Percentiles rank a stretch among this genome's conserved stretches.
These are phyloP conservation scores for Pedetes capensis DNA, from an alignment of 2,113 vertebrate genomes.

Conservation along the genomic window DNA sequence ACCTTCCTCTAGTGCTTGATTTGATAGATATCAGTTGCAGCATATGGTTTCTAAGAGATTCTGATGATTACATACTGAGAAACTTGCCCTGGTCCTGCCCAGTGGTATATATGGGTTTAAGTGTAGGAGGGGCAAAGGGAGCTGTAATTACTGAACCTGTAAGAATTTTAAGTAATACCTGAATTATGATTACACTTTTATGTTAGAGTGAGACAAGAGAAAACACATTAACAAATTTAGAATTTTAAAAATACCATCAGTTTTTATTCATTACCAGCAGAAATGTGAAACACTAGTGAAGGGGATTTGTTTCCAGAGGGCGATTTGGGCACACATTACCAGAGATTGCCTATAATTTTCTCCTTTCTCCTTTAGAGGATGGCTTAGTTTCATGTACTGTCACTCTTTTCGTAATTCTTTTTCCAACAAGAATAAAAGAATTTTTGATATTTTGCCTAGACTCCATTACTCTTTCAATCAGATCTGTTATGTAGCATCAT, in stretches of 20 bases:
- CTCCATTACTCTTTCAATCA: neutral
- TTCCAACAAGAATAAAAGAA: neutral
- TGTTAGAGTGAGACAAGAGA: neutral
- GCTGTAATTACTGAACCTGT: neutral
- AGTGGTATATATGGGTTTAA: neutral
- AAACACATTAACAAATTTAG: neutral
- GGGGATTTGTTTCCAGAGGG: neutral
- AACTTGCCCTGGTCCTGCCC: neutral
- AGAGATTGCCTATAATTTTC: neutral
- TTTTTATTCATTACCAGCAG: neutral
- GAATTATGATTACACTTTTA: neutral
- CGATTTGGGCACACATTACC: neutral
- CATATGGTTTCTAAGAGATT: neutral
- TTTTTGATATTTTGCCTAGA: slow-evolving; percentile 31
- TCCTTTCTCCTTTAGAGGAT: neutral
- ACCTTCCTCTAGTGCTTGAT: neutral
- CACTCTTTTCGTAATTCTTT: neutral
- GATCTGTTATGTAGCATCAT: neutral
- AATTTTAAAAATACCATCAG: neutral
- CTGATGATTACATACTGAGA: neutral
- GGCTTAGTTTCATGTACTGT: neutral
- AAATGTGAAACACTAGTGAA: neutral
- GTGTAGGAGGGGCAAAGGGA: neutral
- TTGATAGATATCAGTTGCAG: neutral
- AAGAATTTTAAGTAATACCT: neutral